These are phyloP conservation scores for Drosophila biarmipes DNA, from an alignment of 1,140 invertebrate genomes.

Conservation along the genomic window DNA sequence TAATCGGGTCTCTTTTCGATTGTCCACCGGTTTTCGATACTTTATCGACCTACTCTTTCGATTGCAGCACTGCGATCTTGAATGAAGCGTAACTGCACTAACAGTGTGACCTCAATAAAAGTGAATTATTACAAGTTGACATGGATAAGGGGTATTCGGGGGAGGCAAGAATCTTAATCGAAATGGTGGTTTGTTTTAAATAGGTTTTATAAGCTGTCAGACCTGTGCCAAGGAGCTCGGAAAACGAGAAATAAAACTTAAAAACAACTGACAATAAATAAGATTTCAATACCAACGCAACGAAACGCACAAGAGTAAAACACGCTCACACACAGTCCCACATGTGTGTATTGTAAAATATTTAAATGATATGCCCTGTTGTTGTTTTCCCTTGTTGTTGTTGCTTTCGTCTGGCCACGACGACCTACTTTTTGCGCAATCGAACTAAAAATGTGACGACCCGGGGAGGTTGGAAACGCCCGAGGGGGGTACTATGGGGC, in stretches of 20 bases:
- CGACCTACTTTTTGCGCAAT: constrained; percentile 81
- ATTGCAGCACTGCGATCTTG: background rate
- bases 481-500: constrained; percentile 12
- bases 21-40: no score
- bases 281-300: constrained; percentile 66
- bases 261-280: constrained; percentile 57
- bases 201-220: constrained; percentile 6
- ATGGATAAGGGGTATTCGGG: background rate
- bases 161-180: constrained; percentile 5
- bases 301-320: constrained; percentile 57
- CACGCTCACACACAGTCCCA: constrained; percentile 20
- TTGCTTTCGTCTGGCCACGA: constrained; percentile 67
- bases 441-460: constrained; percentile 73
- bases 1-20: background rate
- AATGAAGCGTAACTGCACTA: background rate
- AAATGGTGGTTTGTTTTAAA: constrained; percentile 16
- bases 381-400: constrained; percentile 46
- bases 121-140: constrained; percentile 16
- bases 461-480: constrained; percentile 20
- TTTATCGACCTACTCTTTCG: background rate
- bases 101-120: constrained; percentile 19
- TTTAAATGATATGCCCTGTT: constrained; percentile 75
- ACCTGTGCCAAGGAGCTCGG: constrained; percentile 17
- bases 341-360: constrained; percentile 63
- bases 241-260: constrained; percentile 6